A percentile compares a stretch with the other conserved stretches of the same genome.
Conservation (phyloP, 2,797 vertebrate species). For the Geotria australis region DNA sequence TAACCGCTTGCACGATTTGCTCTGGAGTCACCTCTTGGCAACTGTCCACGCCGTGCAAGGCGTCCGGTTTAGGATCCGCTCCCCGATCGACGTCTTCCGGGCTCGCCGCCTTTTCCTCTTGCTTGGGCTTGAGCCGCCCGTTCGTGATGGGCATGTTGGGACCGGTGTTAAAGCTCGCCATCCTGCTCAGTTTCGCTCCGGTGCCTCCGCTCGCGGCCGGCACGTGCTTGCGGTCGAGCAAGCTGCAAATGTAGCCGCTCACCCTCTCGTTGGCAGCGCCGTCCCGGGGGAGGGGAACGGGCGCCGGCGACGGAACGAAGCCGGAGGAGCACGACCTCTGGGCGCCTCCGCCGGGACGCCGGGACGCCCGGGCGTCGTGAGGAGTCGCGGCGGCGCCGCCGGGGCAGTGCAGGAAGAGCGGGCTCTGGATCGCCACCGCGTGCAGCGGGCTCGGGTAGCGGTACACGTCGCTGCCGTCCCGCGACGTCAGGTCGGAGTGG, state of each 20-base stretch:
- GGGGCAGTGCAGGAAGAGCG: constrained; percentile 28
- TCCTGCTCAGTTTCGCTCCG: not conserved
- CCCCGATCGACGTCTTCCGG: too few relatives aligned
- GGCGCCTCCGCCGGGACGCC: not conserved
- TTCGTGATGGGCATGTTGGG: not conserved
- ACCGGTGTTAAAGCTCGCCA: not conserved
- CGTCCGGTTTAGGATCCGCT: too few relatives aligned
- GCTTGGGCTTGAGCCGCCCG: not conserved
- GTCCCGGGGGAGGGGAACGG: not conserved
- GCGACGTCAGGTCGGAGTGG: constrained; percentile 43
- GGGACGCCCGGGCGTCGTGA: too few relatives aligned
- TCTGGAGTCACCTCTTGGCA: too few relatives aligned
- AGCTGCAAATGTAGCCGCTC: not conserved
- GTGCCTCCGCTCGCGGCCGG: not conserved
- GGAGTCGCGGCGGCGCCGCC: constrained; percentile 9
- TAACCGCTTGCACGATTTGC: too few relatives aligned
- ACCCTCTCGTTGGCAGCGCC: not conserved
- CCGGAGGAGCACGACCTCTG: not conserved
- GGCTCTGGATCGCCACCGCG: constrained; percentile 46
- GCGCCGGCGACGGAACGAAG: not conserved
- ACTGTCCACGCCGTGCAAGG: too few relatives aligned
- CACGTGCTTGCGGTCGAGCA: not conserved
- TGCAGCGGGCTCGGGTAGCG: constrained; percentile 59
- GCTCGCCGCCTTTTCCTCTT: too few relatives aligned
- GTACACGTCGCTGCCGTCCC: constrained; percentile 38